Evolutionary conservation across 1,140 invertebrate species (phyloP), one percentile per base, ranked within the genome.

Genomic region (Lepidotrigona ventralis): DNA sequence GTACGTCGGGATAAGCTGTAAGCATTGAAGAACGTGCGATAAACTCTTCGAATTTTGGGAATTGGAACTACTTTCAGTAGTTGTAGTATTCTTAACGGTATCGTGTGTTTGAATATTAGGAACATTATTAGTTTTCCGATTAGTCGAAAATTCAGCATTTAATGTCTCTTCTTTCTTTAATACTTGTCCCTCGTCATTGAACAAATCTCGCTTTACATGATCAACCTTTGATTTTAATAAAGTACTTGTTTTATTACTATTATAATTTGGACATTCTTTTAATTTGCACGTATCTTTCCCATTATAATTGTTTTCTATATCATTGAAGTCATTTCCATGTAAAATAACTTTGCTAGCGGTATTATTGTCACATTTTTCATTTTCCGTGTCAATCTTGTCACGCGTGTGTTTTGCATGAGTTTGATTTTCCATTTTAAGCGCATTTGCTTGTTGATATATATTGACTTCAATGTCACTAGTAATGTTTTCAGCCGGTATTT

Each of bases 171-270:
- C 64, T 1, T 19, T 33, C 9, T 89, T n/a, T 90, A 88, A 56
- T 93, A 33, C 91, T 21, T 83, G 89, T 78, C 93, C 93, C 0
- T 94, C 92, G n/a, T 93, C 92, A 71, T 91, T 93, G 39, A 94
- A 94, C 17, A 94, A 86, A 76, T 94, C 93, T 26, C 93, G 86
- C 56, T 93, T 94, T 0, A 94, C 89, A 74, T 90, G 88, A 75
- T 94, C 93, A 0, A 94, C 91, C 33, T 93, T 94, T 0, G 88
- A 69, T 15, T 92, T 93, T 0, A 86, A 79, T 56, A 80, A 75
- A 2, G 19, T 69, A 23, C 2, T 63, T 54, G 70, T 33, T 21
- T 91, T 88, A n/a, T 54, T 53, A 53, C 12, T 9, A 51, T 70
- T 12, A 33, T n/a, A 15, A 14, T 64, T 85, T 9, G 56, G 15